Evolutionary conservation across 1,140 invertebrate genomes (phyloP), one percentile per base, ranked within the genome.

Genomic region (Adelges cooleyi): DNA sequence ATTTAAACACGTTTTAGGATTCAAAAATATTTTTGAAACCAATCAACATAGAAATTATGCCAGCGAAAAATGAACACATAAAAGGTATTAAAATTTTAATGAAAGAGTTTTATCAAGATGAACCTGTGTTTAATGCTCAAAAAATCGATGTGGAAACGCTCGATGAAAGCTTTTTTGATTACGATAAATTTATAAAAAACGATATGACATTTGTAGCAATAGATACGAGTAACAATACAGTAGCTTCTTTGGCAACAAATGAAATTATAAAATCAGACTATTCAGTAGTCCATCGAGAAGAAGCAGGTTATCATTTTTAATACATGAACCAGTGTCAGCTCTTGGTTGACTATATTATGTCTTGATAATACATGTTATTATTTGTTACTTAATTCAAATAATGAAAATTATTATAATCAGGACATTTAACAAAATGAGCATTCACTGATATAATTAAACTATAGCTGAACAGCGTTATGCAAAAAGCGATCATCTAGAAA

Each of bases 131-230:
- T 4, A 59, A 44, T 27, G 20, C 10, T 25, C 54, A 25, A 10
- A 59, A 59, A 46, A 59, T 59, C 27, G 22, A 59, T 42, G n/a
- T 59, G 20, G 54, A 59, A n/a, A 59, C 42, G 17, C 23, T 59
- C 27, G n/a, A 20, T 46, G 5, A 59, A 20, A 0, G n/a, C 2
- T 59, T 59, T 59, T 23, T 27, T 44, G 23, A 33, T 33, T 6
- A 5, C 11, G 11, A 33, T 6, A 33, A 13, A 27, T 4, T 2
- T 8, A 44, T 25, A 59, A 13, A 59, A 59, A 1, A 6, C 0
- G 15, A 59, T 11, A 17, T 46, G 3, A 59, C 54, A 59, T 2
- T 59, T 17, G n/a, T 59, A 59, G 54, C 40, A 2, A 44, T 59
- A 44, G 54, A 59, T 44, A 59, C n/a, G 27, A 27, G 42, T 27